A percentile compares a stretch with the other conserved stretches of the same genome.
Evolutionary conservation across 2,113 vertebrate species (phyloP).

Genomic region (Bufo bufo): DNA sequence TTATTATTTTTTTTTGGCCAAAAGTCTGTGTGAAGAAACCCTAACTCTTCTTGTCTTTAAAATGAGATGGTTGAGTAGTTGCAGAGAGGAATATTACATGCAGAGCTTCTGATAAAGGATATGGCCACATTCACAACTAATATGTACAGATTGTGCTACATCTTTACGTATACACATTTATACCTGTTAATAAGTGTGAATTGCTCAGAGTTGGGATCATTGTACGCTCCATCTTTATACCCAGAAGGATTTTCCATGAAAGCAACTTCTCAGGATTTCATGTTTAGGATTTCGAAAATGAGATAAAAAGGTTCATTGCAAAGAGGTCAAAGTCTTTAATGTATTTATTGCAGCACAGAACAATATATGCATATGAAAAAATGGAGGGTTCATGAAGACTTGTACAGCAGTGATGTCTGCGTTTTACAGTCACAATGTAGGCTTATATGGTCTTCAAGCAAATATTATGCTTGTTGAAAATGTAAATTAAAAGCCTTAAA

Average conservation of each 20-base stretch:
- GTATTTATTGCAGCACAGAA: slow-evolving; percentile 13
- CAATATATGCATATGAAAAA: neutral
- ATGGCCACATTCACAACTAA: neutral
- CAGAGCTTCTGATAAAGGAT: neutral
- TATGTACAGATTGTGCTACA: neutral
- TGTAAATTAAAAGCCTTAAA: neutral
- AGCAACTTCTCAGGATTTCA: neutral
- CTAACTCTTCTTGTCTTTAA: neutral
- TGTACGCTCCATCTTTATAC: neutral
- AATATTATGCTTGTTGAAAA: neutral
- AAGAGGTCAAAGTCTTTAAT: slow-evolving; percentile 16
- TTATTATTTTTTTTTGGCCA: no score
- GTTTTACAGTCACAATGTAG: neutral
- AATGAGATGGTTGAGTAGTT: no score
- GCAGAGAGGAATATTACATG: neutral
- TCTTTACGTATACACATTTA: neutral
- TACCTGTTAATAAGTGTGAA: slow-evolving; percentile 41
- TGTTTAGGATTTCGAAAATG: neutral
- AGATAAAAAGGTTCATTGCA: neutral
- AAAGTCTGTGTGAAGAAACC: no score
- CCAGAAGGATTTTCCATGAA: slow-evolving; percentile 32
- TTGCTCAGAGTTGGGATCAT: slow-evolving; percentile 6
- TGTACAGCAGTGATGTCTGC: neutral
- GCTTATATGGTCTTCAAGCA: neutral
- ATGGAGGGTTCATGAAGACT: neutral